phyloP scores from a whole-genome alignment of 2,888 invertebrate species.

The Syrista parreyssii region DNA sequence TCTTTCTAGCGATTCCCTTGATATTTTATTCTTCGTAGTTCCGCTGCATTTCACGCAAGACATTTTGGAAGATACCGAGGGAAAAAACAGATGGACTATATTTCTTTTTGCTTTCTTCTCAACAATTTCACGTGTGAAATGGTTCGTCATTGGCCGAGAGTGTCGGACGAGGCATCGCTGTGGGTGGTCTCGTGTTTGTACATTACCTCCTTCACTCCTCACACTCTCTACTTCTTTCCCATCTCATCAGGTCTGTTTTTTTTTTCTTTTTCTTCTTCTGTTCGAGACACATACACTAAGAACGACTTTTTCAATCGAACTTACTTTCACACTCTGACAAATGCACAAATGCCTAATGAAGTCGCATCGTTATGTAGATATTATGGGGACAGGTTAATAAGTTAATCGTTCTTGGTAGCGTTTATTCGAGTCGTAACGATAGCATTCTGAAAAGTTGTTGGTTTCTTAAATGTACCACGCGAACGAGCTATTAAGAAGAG shows the following conservation, averaged over 20 bases:
- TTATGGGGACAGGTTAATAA: conserved; percentile 50
- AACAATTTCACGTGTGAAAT: conserved; percentile 46
- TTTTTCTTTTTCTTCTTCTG: conserved; percentile 23
- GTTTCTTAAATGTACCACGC: conserved; percentile 4
- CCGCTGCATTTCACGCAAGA: background rate
- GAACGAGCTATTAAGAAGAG: background rate
- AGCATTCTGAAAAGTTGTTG: conserved; percentile 21
- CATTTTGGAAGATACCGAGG: background rate
- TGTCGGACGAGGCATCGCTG: conserved; percentile 38
- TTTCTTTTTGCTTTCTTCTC: conserved; percentile 22
- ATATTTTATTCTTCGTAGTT: background rate
- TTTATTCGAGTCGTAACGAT: conserved; percentile 33
- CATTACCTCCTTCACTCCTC: conserved; percentile 39
- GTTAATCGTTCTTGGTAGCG: conserved; percentile 36
- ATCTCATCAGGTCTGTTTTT: conserved; percentile 21
- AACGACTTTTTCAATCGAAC: conserved; percentile 7
- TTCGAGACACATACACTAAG: background rate
- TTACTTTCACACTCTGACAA: conserved; percentile 23
- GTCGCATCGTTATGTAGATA: conserved; percentile 47
- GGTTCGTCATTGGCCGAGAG: conserved; percentile 33
- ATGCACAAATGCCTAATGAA: conserved; percentile 37
- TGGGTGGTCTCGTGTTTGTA: conserved; percentile 55
- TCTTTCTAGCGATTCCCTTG: background rate
- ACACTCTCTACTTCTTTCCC: conserved; percentile 18
- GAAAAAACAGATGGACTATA: background rate